These are phyloP conservation scores for Apostichopus japonicus DNA, from an alignment of 35 echinoderm and acorn worm species.

Conservation along the genomic window DNA sequence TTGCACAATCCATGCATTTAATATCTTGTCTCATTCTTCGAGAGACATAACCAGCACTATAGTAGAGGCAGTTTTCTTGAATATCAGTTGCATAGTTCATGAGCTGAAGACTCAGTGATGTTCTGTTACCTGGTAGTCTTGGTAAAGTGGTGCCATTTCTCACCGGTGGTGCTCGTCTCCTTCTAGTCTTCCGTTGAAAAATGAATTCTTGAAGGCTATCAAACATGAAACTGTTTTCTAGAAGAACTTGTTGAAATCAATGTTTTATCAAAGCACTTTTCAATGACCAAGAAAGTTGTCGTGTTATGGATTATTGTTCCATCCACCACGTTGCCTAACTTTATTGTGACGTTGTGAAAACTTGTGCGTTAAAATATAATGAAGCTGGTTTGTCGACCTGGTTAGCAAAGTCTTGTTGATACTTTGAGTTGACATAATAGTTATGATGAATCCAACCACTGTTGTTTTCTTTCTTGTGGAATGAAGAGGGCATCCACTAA, in stretches of 20 bases:
- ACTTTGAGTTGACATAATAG: background rate
- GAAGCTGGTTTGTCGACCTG: background rate
- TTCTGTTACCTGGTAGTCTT: background rate
- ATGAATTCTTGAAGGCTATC: too few species aligned
- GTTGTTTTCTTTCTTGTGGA: background rate
- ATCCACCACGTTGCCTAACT: slow-evolving; percentile 34
- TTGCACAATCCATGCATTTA: background rate
- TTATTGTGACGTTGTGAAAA: slow-evolving; percentile 45
- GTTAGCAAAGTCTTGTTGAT: background rate
- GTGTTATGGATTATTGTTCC: slow-evolving; percentile 46
- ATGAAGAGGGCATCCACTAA: background rate
- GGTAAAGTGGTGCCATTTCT: background rate
- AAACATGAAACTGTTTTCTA: too few species aligned
- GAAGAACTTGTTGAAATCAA: background rate
- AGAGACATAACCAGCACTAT: slow-evolving; percentile 37
- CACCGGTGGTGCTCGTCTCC: background rate
- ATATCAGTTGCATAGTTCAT: background rate
- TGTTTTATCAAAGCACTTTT: slow-evolving; percentile 27
- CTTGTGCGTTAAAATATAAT: background rate
- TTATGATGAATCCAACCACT: slow-evolving; percentile 23
- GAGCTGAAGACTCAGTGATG: background rate
- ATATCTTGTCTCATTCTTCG: slow-evolving; percentile 16
- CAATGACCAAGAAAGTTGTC: slow-evolving; percentile 8
- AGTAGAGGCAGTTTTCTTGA: slow-evolving; percentile 28
- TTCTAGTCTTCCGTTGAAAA: slow-evolving; percentile 2